Evolutionary conservation across 2,888 invertebrate genomes (phyloP), one percentile per base, ranked within the genome.

Genomic region (Hemicrepidius hirtus): DNA sequence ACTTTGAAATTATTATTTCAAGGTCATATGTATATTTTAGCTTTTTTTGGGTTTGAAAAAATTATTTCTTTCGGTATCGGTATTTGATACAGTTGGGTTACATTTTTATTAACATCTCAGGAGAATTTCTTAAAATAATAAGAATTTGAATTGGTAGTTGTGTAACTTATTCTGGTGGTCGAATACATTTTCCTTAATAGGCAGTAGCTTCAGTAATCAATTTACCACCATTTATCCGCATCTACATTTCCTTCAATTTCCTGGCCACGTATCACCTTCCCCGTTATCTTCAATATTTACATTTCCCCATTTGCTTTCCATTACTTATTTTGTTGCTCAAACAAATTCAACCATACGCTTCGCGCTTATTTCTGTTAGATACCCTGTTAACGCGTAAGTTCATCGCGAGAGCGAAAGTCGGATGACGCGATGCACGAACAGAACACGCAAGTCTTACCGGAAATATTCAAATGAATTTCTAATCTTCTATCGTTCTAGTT

Each of bases 381-480:
- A 35, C 46, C 21, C n/a, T 50, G 63, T 49, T 18, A 64, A 65
- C 60, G 65, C 65, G 55, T 50, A 50, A 44, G 63, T 57, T 28
- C 49, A 64, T 70, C 41, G 71, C 57, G 64, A 68, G 69, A 64
- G 70, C 68, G 67, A 73, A 67, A 67, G 67, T 66, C 55, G 62
- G 64, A 62, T 55, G 66, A 59, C 63, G 67, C 35, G 57, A 49
- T 72, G 67, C 74, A 69, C 66, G 71, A 69, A 74, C 63, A 64
- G 37, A 63, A 59, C 74, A 71, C 74, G 70, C 70, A 72, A 74
- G 75, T 75, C 77, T 77, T 75, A 82, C 82, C 83, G 84, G 84
- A 86, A 87, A 86, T 86, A 87, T 87, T 87, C 86, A 86, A 87
- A 87, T 87, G 86, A 87, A 86, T 87, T 87, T 87, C 86, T 86